Conservation (phyloP, 1,140 invertebrate species). For the Thereuonema tuberculata region DNA sequence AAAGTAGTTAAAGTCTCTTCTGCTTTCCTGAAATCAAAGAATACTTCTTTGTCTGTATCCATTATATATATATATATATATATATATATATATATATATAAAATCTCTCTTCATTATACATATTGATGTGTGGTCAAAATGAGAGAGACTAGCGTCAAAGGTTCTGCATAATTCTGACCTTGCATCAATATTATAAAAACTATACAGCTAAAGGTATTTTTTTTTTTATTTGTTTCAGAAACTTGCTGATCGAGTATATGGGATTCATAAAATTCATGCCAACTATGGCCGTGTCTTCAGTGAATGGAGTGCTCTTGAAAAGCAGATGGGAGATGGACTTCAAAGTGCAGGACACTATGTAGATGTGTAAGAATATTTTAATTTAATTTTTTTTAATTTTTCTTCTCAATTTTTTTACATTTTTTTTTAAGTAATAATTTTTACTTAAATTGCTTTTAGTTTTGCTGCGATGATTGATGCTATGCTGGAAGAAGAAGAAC, state of each 20-base stretch:
- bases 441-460: background rate
- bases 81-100: no score
- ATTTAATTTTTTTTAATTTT: background rate
- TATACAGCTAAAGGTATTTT: constrained; percentile 39
- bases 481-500: constrained; percentile 63
- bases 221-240: constrained; percentile 24
- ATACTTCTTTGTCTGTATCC: no score
- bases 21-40: no score
- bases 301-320: constrained; percentile 73
- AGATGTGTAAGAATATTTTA: constrained; percentile 45
- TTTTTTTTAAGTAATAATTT: background rate
- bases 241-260: constrained; percentile 59
- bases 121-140: no score
- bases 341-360: constrained; percentile 50
- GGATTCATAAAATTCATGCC: constrained; percentile 62
- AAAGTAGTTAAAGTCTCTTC: no score
- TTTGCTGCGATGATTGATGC: constrained; percentile 42
- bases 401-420: background rate
- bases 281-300: constrained; percentile 70
- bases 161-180: no score
- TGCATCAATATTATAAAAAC: constrained; percentile 36
- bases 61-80: no score
- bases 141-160: no score
- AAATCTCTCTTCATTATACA: no score
- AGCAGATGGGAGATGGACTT: constrained; percentile 63